A percentile compares a stretch with the other conserved stretches of the same genome.
These are phyloP conservation scores for Schrankia costaestrigalis DNA, from an alignment of 2,888 invertebrate species.

Conservation along the genomic window DNA sequence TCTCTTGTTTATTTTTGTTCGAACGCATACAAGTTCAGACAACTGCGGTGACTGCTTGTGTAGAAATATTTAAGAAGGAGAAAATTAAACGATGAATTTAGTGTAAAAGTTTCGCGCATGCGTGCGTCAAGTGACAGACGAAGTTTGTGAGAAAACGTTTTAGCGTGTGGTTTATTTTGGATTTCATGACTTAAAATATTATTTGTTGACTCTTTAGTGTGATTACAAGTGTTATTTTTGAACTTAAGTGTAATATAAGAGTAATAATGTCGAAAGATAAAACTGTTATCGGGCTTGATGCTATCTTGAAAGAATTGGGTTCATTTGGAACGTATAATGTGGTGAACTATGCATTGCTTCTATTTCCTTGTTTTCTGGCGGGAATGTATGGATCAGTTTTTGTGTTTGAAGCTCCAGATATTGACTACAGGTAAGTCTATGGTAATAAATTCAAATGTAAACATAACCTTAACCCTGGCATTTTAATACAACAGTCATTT, in stretches of 20 bases:
- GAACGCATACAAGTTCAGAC: slow-evolving; percentile 24
- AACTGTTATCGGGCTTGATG: slow-evolving; percentile 50
- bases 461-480: not conserved
- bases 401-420: slow-evolving; percentile 68
- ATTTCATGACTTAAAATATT: slow-evolving; percentile 23
- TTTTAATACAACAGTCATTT: too few relatives aligned
- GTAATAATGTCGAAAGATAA: slow-evolving; percentile 49
- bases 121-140: slow-evolving; percentile 25
- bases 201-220: slow-evolving; percentile 7
- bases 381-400: slow-evolving; percentile 69
- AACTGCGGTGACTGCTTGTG: slow-evolving; percentile 19
- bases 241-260: slow-evolving; percentile 5
- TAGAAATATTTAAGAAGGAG: slow-evolving; percentile 4
- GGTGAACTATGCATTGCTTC: slow-evolving; percentile 61
- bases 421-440: slow-evolving; percentile 59
- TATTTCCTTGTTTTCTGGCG: slow-evolving; percentile 69
- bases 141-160: too few relatives aligned
- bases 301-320: slow-evolving; percentile 58
- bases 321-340: slow-evolving; percentile 68
- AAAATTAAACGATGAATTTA: slow-evolving; percentile 11
- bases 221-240: slow-evolving; percentile 16
- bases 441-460: not conserved
- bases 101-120: slow-evolving; percentile 18
- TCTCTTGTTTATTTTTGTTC: slow-evolving; percentile 38
- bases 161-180: too few relatives aligned